Evolutionary conservation across 2,888 invertebrate genomes (phyloP).

Genomic region (Chloroclystis v-ata): DNA sequence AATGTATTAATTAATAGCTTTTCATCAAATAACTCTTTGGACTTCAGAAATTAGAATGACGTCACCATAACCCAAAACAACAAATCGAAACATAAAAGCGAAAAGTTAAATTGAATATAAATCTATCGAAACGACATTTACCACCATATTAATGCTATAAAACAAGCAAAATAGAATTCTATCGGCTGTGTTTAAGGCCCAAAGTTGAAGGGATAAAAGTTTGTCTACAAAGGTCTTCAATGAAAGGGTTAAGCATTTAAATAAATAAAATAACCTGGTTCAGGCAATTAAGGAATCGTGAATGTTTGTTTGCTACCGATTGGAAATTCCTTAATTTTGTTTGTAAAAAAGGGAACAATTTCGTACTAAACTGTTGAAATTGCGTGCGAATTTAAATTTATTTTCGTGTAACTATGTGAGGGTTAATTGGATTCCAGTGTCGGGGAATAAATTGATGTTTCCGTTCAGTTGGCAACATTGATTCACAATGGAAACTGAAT

Average conservation of each 20-base stretch:
- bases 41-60: conserved; percentile 19
- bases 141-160: conserved; percentile 1
- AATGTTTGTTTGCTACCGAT: conserved; percentile 32
- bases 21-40: background rate
- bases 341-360: conserved; percentile 21
- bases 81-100: conserved; percentile 27
- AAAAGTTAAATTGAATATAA: conserved; percentile 31
- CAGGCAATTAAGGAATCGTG: conserved; percentile 42
- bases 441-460: conserved; percentile 19
- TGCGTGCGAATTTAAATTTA: conserved; percentile 26
- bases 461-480: conserved; percentile 18
- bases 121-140: conserved; percentile 24
- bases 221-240: conserved; percentile 23
- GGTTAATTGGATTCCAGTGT: conserved; percentile 26
- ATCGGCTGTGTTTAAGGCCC: background rate
- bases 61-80: conserved; percentile 20
- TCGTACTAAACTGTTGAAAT: conserved; percentile 22
- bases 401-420: conserved; percentile 23
- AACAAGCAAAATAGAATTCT: conserved; percentile 10
- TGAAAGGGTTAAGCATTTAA: conserved; percentile 43
- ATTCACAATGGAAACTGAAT: conserved; percentile 17
- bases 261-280: conserved; percentile 48
- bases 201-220: background rate
- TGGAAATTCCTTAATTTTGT: conserved; percentile 27
- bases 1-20: too few species aligned